A percentile compares a stretch with the other conserved stretches of the same genome.
These are phyloP conservation scores for Nephrotoma appendiculata DNA, from an alignment of 2,888 invertebrate species.

Conservation along the genomic window DNA sequence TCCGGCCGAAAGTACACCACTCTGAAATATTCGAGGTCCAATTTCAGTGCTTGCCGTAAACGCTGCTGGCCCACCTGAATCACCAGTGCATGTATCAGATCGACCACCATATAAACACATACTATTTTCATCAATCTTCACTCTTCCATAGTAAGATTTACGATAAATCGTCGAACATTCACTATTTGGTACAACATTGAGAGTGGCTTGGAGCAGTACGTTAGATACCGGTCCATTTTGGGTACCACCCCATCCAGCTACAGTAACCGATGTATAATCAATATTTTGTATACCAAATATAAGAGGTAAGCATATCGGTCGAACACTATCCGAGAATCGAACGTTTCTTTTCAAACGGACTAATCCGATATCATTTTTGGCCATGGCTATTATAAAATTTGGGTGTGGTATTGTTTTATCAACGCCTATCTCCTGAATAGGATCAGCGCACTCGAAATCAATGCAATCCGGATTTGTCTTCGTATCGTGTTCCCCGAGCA, in stretches of 20 bases:
- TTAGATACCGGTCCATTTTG: slow-evolving; percentile 21
- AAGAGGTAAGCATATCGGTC: slow-evolving; percentile 38
- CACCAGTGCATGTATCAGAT: neutral
- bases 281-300: slow-evolving; percentile 23
- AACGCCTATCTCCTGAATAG: slow-evolving; percentile 28
- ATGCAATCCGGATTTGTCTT: slow-evolving; percentile 15
- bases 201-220: neutral
- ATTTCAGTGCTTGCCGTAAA: neutral
- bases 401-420: slow-evolving; percentile 35
- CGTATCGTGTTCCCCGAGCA: slow-evolving; percentile 20
- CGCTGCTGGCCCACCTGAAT: neutral
- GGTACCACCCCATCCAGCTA: slow-evolving; percentile 44
- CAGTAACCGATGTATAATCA: slow-evolving; percentile 25
- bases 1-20: slow-evolving; percentile 2
- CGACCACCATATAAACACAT: neutral
- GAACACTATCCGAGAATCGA: slow-evolving; percentile 30
- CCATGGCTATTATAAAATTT: slow-evolving; percentile 28
- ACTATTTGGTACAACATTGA: neutral
- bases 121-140: neutral
- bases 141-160: neutral
- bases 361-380: slow-evolving; percentile 44
- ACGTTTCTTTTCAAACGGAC: slow-evolving; percentile 27
- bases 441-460: slow-evolving; percentile 24
- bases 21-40: neutral
- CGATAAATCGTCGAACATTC: neutral